Percentiles rank a stretch among this genome's conserved stretches.
phyloP scores from a whole-genome alignment of 2,797 vertebrate genomes.

The Anniella stebbinsi region DNA sequence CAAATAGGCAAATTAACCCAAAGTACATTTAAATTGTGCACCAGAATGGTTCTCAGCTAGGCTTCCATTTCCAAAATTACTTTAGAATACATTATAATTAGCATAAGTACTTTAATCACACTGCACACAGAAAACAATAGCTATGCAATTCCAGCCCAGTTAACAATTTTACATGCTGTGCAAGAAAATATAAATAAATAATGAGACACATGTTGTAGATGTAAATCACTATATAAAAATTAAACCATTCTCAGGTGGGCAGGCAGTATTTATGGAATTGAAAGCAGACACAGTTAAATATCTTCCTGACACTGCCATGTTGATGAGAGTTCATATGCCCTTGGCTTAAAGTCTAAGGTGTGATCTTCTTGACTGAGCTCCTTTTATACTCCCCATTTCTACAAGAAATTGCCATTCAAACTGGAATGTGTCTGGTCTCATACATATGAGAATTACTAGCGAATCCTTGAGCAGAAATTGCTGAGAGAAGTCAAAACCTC shows the following conservation, averaged over 20 bases:
- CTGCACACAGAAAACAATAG: slow-evolving; percentile 67
- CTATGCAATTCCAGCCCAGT: slow-evolving; percentile 63
- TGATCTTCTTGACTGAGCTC: slow-evolving; percentile 1
- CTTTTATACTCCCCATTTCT: background rate
- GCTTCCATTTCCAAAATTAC: slow-evolving; percentile 69
- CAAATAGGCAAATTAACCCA: slow-evolving; percentile 53
- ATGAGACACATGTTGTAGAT: slow-evolving; percentile 57
- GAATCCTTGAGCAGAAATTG: background rate
- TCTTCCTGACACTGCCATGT: background rate
- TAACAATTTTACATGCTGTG: slow-evolving; percentile 50
- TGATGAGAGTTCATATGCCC: background rate
- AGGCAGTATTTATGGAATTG: background rate
- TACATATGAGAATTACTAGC: background rate
- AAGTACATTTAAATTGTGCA: slow-evolving; percentile 54
- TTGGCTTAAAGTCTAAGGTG: background rate
- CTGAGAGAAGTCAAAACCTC: background rate
- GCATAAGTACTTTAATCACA: slow-evolving; percentile 73
- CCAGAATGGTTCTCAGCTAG: slow-evolving; percentile 59
- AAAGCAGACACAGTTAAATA: background rate
- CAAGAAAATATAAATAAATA: slow-evolving; percentile 59
- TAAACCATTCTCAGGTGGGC: slow-evolving; percentile 43
- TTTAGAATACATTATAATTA: slow-evolving; percentile 74
- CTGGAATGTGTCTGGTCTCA: background rate
- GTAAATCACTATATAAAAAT: slow-evolving; percentile 37
- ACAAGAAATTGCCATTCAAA: slow-evolving; percentile 13